A percentile compares a stretch with the other conserved stretches of the same genome.
Evolutionary conservation across 30 jellyfish, hydroid and myxozoan genomes (phyloP).

Genomic region (Aurelia coerulea): DNA sequence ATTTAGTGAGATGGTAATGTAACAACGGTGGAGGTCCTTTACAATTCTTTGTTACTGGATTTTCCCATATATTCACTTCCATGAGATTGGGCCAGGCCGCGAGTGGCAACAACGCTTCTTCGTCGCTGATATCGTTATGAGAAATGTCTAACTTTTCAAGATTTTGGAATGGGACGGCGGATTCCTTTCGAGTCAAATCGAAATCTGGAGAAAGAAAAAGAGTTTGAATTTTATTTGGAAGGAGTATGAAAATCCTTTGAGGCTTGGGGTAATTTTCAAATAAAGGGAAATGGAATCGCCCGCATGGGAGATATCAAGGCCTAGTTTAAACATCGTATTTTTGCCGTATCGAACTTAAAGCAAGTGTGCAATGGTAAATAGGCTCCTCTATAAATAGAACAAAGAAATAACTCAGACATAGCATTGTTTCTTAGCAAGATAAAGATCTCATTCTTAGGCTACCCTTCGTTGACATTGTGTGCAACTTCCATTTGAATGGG

Average conservation of each 20-base stretch:
- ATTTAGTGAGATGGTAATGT: slow-evolving; percentile 47
- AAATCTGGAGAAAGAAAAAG: slow-evolving; percentile 20
- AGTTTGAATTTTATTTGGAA: not conserved
- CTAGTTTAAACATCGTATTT: too few species aligned
- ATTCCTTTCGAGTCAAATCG: slow-evolving; percentile 29
- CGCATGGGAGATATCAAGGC: too few species aligned
- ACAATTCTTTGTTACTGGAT: slow-evolving; percentile 58
- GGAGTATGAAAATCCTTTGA: not conserved
- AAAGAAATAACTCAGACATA: too few species aligned
- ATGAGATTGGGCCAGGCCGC: slow-evolving; percentile 73
- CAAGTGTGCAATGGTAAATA: too few species aligned
- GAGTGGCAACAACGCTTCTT: slow-evolving; percentile 73
- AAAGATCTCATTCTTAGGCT: too few species aligned
- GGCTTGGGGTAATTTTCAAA: too few species aligned
- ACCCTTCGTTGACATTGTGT: too few species aligned
- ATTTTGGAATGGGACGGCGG: slow-evolving; percentile 37
- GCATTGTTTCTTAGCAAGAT: too few species aligned
- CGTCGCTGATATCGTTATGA: slow-evolving; percentile 48
- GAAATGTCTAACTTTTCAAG: slow-evolving; percentile 71
- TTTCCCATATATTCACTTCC: slow-evolving; percentile 67
- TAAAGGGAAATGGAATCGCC: too few species aligned
- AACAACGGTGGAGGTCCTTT: slow-evolving; percentile 73
- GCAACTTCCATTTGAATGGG: too few species aligned
- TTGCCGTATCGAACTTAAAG: too few species aligned
- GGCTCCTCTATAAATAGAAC: too few species aligned